These are phyloP conservation scores for Pontoporia blainvillei DNA, from an alignment of 2,113 vertebrate species.

Conservation along the genomic window DNA sequence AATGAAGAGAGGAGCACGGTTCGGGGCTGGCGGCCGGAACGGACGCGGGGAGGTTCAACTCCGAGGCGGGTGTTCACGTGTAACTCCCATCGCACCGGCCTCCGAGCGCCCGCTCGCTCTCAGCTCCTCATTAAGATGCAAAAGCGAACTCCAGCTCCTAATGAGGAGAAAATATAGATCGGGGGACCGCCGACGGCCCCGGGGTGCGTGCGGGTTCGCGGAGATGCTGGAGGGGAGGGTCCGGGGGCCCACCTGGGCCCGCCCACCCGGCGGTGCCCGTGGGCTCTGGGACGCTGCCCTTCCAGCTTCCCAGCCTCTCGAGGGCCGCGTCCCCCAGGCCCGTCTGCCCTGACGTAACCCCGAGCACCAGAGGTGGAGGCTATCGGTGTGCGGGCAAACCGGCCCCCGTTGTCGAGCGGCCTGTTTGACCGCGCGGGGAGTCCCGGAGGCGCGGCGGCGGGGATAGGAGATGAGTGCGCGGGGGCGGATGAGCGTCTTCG, in stretches of 20 bases:
- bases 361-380: not conserved
- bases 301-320: not conserved
- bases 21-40: conserved; percentile 11
- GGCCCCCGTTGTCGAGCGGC: not conserved
- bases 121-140: conserved; percentile 67
- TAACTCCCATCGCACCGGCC: conserved; percentile 48
- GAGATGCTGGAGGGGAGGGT: not conserved
- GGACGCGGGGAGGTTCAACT: conserved; percentile 9
- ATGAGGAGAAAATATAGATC: conserved; percentile 62
- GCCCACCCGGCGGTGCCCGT: not conserved
- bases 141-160: conserved; percentile 43
- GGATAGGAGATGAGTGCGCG: not conserved
- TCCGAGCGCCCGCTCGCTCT: not conserved
- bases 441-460: not conserved
- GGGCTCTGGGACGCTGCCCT: not conserved
- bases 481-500: not conserved
- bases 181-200: not conserved
- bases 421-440: not conserved
- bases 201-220: not conserved
- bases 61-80: conserved; percentile 54
- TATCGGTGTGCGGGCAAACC: not conserved
- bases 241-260: not conserved
- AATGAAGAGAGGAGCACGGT: conserved; percentile 49
- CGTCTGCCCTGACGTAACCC: not conserved
- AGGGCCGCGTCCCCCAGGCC: not conserved